These are phyloP conservation scores for Hippocampus barbouri DNA, from an alignment of 2,113 vertebrate species.

Conservation along the genomic window DNA sequence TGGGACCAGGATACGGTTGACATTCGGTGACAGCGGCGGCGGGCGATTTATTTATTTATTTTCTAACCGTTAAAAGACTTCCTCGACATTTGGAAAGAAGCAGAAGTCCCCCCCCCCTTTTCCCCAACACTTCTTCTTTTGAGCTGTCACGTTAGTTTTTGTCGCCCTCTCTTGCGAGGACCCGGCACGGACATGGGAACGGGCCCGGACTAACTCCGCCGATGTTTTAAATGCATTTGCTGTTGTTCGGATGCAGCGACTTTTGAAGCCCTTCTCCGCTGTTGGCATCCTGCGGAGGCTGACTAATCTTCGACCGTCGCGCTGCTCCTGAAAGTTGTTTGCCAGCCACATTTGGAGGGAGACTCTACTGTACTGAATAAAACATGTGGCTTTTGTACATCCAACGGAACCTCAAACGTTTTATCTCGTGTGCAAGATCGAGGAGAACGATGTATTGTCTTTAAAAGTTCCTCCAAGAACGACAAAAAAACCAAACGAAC, in stretches of 20 bases:
- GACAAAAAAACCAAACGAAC: constrained; percentile 44
- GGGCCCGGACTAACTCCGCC: constrained; percentile 48
- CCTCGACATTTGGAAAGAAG: constrained; percentile 69
- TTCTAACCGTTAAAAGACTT: constrained; percentile 34
- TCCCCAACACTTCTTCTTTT: constrained; percentile 70
- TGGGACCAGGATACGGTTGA: constrained; percentile 4
- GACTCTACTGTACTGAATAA: constrained; percentile 23
- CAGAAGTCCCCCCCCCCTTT: constrained; percentile 59
- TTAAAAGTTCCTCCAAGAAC: constrained; percentile 55
- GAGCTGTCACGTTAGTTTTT: constrained; percentile 74
- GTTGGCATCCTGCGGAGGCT: constrained; percentile 67
- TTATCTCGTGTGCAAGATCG: constrained; percentile 36
- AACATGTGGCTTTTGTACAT: constrained; percentile 65
- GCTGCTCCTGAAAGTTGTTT: constrained; percentile 56
- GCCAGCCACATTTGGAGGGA: constrained; percentile 32
- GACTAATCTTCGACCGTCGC: constrained; percentile 64
- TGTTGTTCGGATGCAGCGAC: constrained; percentile 62
- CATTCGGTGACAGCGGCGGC: constrained; percentile 34
- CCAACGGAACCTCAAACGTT: constrained; percentile 39
- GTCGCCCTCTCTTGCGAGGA: constrained; percentile 44
- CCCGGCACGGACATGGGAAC: constrained; percentile 46
- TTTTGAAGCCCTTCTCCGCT: constrained; percentile 62
- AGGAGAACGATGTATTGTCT: constrained; percentile 61
- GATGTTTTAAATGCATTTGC: constrained; percentile 32
- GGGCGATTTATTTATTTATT: constrained; percentile 6